Percentiles rank a stretch among this genome's conserved stretches.
Evolutionary conservation across 1,140 invertebrate species (phyloP).

Genomic region (Physella acuta): DNA sequence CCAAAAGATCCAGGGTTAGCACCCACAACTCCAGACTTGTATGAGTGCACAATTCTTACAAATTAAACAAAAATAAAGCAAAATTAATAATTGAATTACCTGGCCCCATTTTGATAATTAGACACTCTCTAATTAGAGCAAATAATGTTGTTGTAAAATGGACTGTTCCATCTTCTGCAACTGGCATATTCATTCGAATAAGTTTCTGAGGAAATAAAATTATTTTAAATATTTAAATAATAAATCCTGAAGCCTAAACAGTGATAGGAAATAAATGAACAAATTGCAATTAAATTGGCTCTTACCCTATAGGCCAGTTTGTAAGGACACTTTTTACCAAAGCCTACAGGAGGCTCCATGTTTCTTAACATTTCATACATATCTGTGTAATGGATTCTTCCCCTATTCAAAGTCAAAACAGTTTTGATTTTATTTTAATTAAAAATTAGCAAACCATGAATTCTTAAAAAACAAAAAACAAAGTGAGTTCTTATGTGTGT

Average conservation of each 20-base stretch:
- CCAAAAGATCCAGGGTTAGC: no score
- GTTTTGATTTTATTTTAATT: no score
- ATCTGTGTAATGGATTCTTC: slow-evolving; percentile 96
- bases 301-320: slow-evolving; percentile 88
- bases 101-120: slow-evolving; percentile 97
- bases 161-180: slow-evolving; percentile 92
- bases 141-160: slow-evolving; percentile 99
- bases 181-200: slow-evolving; percentile 99
- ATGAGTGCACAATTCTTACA: background rate
- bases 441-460: no score
- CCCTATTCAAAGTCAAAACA: no score
- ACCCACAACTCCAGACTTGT: background rate
- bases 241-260: background rate
- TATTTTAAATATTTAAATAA: background rate
- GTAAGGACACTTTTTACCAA: slow-evolving; percentile 99
- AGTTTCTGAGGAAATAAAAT: slow-evolving; percentile 69
- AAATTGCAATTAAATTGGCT: background rate
- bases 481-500: no score
- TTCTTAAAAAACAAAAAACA: no score
- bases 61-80: background rate
- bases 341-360: slow-evolving; percentile 99
- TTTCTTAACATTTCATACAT: slow-evolving; percentile 99
- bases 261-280: background rate
- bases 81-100: slow-evolving; percentile 67
- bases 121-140: slow-evolving; percentile 96